Percentiles rank a stretch among this genome's conserved stretches.
phyloP scores from a whole-genome alignment of 2,888 invertebrate species.

The Cotesia congregata region DNA sequence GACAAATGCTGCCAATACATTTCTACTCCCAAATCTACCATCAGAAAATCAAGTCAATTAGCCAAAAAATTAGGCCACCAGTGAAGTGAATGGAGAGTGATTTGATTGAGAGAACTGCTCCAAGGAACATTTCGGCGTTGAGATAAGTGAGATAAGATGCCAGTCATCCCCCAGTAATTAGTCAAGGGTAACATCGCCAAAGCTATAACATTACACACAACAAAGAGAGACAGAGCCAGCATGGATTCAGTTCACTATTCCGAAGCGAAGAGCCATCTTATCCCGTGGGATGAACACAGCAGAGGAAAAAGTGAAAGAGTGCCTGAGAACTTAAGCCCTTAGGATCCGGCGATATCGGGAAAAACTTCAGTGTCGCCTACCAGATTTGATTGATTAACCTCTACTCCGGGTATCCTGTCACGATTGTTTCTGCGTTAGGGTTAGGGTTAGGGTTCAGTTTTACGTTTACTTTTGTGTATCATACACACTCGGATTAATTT shows the following conservation, averaged over 20 bases:
- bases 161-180: constrained; percentile 69
- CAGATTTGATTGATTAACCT: constrained; percentile 64
- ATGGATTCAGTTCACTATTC: constrained; percentile 19
- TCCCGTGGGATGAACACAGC: constrained; percentile 39
- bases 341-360: constrained; percentile 52
- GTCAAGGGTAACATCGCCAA: constrained; percentile 60
- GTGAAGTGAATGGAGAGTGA: constrained; percentile 63
- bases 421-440: constrained; percentile 22
- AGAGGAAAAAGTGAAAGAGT: constrained; percentile 21
- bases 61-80: constrained; percentile 63
- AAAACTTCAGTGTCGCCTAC: constrained; percentile 54
- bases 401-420: constrained; percentile 40
- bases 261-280: constrained; percentile 33
- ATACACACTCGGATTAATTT: not conserved
- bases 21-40: not conserved
- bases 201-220: not conserved
- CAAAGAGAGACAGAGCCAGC: not conserved
- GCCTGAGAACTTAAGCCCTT: constrained; percentile 37
- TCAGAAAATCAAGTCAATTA: constrained; percentile 58
- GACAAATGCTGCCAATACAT: constrained; percentile 55
- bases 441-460: not conserved
- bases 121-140: constrained; percentile 43
- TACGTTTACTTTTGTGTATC: constrained; percentile 9
- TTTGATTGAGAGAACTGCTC: constrained; percentile 64
- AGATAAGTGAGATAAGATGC: constrained; percentile 69